Percentiles rank a stretch among this genome's conserved stretches.
Conservation (phyloP, 2,888 invertebrate genomes). For the Tetragnatha montana region DNA sequence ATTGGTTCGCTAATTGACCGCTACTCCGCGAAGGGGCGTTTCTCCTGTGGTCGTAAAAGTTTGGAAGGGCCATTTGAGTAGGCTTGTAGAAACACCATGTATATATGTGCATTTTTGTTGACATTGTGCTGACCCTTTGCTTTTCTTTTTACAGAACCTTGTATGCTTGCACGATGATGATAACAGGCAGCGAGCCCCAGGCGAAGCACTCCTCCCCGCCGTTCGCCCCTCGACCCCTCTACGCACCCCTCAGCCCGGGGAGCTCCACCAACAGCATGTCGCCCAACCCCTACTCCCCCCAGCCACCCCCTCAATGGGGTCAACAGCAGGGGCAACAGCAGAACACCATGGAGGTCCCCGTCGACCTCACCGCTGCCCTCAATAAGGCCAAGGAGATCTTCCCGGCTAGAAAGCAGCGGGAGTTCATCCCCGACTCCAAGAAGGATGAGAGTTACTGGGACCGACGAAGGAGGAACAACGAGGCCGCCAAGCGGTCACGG, state of each 20-base stretch:
- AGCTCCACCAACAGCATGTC: slow-evolving; percentile 54
- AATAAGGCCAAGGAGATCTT: slow-evolving; percentile 65
- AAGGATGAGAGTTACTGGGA: slow-evolving; percentile 99
- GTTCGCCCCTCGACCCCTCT: slow-evolving; percentile 6
- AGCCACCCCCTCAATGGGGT: neutral
- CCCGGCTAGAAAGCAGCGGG: slow-evolving; percentile 87
- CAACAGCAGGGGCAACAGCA: slow-evolving; percentile 22
- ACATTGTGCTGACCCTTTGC: neutral
- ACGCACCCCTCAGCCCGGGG: slow-evolving; percentile 49
- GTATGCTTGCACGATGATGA: slow-evolving; percentile 46
- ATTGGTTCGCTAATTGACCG: too few relatives aligned
- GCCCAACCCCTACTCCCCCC: slow-evolving; percentile 52
- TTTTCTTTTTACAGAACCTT: slow-evolving; percentile 29
- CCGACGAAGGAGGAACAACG: slow-evolving; percentile 94
- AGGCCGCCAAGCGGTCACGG: slow-evolving; percentile 96
- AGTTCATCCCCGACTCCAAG: slow-evolving; percentile 96
- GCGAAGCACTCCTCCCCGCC: slow-evolving; percentile 29
- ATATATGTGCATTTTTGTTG: too few relatives aligned
- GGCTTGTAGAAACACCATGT: too few relatives aligned
- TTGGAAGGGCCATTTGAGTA: too few relatives aligned
- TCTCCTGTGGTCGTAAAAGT: too few relatives aligned
- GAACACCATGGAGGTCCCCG: slow-evolving; percentile 47
- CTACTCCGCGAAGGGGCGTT: too few relatives aligned
- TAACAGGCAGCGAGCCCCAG: slow-evolving; percentile 50
- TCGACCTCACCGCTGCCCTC: slow-evolving; percentile 58